Base-by-base conservation (phyloP, 2,888 invertebrate species). In the Cinara cedri region DNA sequence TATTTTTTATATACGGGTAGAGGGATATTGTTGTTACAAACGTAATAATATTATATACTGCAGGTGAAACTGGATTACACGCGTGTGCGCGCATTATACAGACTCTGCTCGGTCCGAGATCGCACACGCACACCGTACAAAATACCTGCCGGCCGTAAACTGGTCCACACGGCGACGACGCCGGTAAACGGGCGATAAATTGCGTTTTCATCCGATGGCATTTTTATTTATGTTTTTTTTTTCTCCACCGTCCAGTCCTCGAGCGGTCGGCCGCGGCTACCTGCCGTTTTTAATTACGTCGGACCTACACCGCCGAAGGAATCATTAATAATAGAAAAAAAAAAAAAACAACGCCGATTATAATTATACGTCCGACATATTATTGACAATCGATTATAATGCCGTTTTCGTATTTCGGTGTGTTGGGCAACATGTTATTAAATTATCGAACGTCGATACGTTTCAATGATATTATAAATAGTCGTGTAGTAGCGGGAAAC, bases 61-160 rank as follows among this genome's bases (percentile, higher is more conserved):
- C 68, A 60, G 76, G 68, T 57, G 66, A 68, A 76, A 76, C 76
- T 76, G 57, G 76, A 68, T 75, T 75, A 75, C 49, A 60, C 68
- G 34, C 49, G 57, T 26, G n/a, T 16, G 8, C 24, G 4, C 24
- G 14, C 26, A 24, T 14, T 16, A 14, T 14, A 60, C 34, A 34
- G 44, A 63, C 14, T 49, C 4, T 24, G 49, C 44, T 16, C 3
- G 26, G 16, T 10, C n/a, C n/a, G n/a, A n/a, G n/a, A n/a, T n/a
- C n/a, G 55, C 55, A 19, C 71, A 54, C 54, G 19, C 54, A 51
- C 6, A 54, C 21, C 54, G 26, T 34, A 42, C 42, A 70, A 34
- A 55, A 34, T 72, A 66, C 72, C 24, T 68, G 34, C 68, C 46
- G 44, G 55, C 75, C 34, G 6, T 66, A 26, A 68, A 76, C 76